Base-by-base conservation (phyloP, 2,797 vertebrate genomes). In the Myripristis jacobus region DNA sequence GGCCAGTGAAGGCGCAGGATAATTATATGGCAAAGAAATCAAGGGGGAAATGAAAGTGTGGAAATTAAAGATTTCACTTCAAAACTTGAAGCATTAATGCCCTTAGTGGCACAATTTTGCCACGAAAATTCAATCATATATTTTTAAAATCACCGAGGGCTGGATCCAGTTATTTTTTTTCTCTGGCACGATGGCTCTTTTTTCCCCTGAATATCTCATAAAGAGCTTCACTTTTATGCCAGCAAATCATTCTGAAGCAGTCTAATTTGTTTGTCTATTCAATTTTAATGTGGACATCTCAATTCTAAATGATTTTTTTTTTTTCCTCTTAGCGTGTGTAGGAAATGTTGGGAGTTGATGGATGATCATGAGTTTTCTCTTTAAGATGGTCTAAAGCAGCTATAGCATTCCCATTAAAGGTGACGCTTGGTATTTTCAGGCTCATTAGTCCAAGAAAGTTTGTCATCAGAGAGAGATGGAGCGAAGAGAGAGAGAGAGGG, bases 401-500 rank as follows among this genome's bases (percentile, higher is more conserved):
- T 18, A 15, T 24, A 25, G 66, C 75, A 64, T 64, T 69, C 73
- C 74, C 77, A 78, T 78, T 80, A 74, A 71, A 67, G 73, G 62
- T 69, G 73, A 72, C 58, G 38, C 44, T 21, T 1, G 8, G 27
- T 22, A 12, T 74, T 69, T 77, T 70, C 43, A 64, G 59, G 59
- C 71, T 78, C 73, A 81, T 83, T 84, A 88, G 56, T 62, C 44
- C 44, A 10, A 3, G 36, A 58, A 66, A 57, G 65, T 27, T 65
- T 63, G 75, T 70, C 54, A 65, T 19, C 5, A 48, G 8, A 66
- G 15, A 57, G 60, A 66, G 48, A 57, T 38, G 38, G 38, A 41
- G 38, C 13, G 12, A 15, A 53, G 38, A 56, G 44, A 29, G 10
- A 31, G 44, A 61, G 18, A 44, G 2, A 66, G 21, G 47, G 7